Evolutionary conservation across 35 echinoderm and acorn worm genomes (phyloP).

Genomic region (Heliocidaris tuberculata): DNA sequence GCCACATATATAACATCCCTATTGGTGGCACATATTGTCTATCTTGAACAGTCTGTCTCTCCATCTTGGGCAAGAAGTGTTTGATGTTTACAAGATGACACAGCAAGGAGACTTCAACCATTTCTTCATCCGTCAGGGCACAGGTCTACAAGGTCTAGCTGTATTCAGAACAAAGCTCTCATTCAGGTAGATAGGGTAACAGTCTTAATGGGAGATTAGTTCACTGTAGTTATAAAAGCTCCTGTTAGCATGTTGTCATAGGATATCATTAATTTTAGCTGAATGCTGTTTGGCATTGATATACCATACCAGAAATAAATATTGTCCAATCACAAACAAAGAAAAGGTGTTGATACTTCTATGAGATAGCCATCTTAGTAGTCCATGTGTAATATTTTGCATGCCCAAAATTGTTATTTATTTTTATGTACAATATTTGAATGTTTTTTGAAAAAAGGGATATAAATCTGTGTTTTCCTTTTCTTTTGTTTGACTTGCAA

Average conservation of each 20-base stretch:
- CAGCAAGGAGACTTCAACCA: constrained; percentile 96
- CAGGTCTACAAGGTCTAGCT: constrained; percentile 90
- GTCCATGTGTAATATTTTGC: background rate
- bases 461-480: background rate
- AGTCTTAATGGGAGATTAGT: background rate
- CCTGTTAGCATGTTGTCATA: background rate
- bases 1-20: too few relatives aligned
- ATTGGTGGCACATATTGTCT: background rate
- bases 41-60: constrained; percentile 75
- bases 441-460: background rate
- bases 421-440: background rate
- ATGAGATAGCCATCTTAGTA: background rate
- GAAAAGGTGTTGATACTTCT: background rate
- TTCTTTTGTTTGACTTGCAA: background rate
- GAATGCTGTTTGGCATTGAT: background rate
- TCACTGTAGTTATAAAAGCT: background rate
- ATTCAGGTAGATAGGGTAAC: constrained; percentile 72
- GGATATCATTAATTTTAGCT: too few relatives aligned
- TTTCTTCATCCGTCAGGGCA: constrained; percentile 95
- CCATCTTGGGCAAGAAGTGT: constrained; percentile 97
- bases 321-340: background rate
- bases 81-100: constrained; percentile 94
- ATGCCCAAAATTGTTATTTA: background rate
- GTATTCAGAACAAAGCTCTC: constrained; percentile 97
- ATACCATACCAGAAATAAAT: background rate